Conservation (phyloP, 2,113 vertebrate species). For the Prunella himalayana region DNA sequence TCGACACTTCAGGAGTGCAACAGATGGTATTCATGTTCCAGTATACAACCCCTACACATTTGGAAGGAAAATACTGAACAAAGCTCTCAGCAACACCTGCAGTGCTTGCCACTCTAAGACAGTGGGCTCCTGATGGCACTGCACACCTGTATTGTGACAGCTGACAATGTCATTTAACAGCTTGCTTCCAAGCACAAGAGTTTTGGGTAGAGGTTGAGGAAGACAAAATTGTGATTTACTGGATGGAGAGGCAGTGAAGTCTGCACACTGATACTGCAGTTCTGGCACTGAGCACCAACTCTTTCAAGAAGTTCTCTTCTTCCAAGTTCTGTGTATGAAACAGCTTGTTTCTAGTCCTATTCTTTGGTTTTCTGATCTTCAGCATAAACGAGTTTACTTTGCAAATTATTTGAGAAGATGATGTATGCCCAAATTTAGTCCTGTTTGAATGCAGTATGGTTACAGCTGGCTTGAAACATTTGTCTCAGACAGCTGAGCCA, state of each 20-base stretch:
- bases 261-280: neutral
- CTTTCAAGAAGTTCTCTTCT: neutral
- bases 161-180: neutral
- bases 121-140: neutral
- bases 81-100: neutral
- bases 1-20: neutral
- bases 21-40: neutral
- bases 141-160: neutral
- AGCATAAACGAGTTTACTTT: neutral
- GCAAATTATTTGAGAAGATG: neutral
- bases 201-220: neutral
- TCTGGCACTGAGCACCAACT: neutral
- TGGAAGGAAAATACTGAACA: neutral
- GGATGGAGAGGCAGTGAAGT: neutral
- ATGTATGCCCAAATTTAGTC: neutral
- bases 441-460: neutral
- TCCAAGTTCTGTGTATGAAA: neutral
- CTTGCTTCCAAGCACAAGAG: neutral
- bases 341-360: neutral
- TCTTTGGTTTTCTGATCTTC: neutral
- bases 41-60: neutral
- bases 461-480: neutral
- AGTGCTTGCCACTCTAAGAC: neutral
- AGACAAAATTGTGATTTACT: neutral
- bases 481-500: neutral